Evolutionary conservation across 2,113 vertebrate species (phyloP).

Genomic region (Donacobius atricapilla): DNA sequence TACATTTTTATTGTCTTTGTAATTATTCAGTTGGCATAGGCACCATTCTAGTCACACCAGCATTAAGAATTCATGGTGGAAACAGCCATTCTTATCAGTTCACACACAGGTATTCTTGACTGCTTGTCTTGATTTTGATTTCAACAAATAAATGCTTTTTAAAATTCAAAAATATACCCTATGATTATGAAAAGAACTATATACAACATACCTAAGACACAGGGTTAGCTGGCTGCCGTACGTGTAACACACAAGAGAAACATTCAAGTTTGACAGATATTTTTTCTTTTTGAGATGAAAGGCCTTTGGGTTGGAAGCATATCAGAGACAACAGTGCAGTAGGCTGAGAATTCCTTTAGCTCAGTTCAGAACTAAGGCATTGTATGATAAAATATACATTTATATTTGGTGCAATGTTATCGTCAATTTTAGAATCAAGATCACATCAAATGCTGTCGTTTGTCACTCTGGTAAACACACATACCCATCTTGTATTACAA

Average conservation of each 20-base stretch:
- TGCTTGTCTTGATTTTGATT: conserved; percentile 62
- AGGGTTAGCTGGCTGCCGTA: conserved; percentile 72
- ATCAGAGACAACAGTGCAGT: conserved; percentile 79
- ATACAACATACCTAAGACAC: conserved; percentile 77
- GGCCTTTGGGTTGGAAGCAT: conserved; percentile 84
- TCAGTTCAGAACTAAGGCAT: conserved; percentile 80
- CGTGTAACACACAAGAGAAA: conserved; percentile 71
- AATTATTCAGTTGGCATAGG: conserved; percentile 72
- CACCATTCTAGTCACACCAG: conserved; percentile 78
- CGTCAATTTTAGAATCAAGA: conserved; percentile 63
- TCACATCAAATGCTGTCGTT: conserved; percentile 65
- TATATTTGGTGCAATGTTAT: conserved; percentile 76
- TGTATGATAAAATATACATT: conserved; percentile 76
- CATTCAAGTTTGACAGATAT: conserved; percentile 80
- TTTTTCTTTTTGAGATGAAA: conserved; percentile 74
- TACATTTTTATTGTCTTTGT: conserved; percentile 71
- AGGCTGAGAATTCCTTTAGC: conserved; percentile 76
- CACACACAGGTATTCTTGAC: conserved; percentile 65
- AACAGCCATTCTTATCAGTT: conserved; percentile 65
- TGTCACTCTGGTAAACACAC: conserved; percentile 59
- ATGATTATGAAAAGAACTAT: conserved; percentile 81
- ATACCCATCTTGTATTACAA: conserved; percentile 55
- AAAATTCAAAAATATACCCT: conserved; percentile 81
- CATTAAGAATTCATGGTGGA: conserved; percentile 71
- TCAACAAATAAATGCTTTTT: conserved; percentile 75